These are phyloP conservation scores for Trematocara nigrifrons DNA, from an alignment of 2,113 vertebrate genomes.

Conservation along the genomic window DNA sequence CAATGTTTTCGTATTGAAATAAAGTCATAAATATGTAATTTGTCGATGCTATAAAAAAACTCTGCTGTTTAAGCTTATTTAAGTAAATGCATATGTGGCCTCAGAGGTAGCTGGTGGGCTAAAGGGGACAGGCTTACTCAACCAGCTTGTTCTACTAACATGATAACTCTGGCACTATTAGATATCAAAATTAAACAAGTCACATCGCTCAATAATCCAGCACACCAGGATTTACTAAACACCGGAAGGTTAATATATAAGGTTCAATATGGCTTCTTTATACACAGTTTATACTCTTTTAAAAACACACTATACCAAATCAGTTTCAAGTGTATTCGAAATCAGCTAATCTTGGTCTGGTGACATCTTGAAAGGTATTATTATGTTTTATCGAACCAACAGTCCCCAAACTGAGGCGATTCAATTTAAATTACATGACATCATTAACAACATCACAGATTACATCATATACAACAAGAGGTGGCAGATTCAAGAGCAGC, in stretches of 20 bases:
- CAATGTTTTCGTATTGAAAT: not conserved
- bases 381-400: not conserved
- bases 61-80: not conserved
- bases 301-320: not conserved
- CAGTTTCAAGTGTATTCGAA: not conserved
- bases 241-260: not conserved
- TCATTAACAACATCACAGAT: not conserved
- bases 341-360: not conserved
- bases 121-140: not conserved
- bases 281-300: not conserved
- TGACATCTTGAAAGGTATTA: not conserved
- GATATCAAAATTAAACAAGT: not conserved
- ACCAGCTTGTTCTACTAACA: not conserved
- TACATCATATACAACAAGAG: not conserved
- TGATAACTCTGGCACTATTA: not conserved
- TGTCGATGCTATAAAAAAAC: constrained; percentile 25
- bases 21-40: constrained; percentile 1
- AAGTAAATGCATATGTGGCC: constrained; percentile 23
- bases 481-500: not conserved
- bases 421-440: not conserved
- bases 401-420: not conserved
- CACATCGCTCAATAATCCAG: not conserved
- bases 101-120: not conserved
- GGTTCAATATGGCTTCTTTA: not conserved
- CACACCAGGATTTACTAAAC: not conserved